Evolutionary conservation across 1,140 invertebrate genomes (phyloP), one percentile per base, ranked within the genome.

Genomic region (Drosophila mojavensis): DNA sequence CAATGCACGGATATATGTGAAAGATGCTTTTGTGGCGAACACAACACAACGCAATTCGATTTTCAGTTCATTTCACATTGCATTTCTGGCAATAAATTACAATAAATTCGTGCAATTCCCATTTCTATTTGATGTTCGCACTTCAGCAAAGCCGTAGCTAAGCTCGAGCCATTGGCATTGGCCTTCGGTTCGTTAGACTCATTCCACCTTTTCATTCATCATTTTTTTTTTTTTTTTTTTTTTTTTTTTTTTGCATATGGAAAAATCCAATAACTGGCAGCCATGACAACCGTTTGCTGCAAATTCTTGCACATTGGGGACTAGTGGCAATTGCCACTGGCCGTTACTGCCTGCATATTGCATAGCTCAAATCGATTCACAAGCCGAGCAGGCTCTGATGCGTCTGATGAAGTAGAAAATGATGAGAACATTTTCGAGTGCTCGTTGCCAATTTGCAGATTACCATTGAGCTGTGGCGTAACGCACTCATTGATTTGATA

Each of bases 31-130:
- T 53, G 56, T 39, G 48, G 48, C 26, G 28, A 28, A 3, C 15
- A 50, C 30, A 17, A 17, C 20, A 2, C 20, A 24, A 24, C 20
- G 3, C 20, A 24, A 62, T 68, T 61, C 36, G 36, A 54, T 50
- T 53, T 28, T 41, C 50, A 50, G 39, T 67, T 60, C 33, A 63
- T 69, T 69, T 61, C 36, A 50, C 48, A 58, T 26, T 41, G 45
- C 26, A 45, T 59, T 58, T 47, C 59, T 58, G 66, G 53, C 47
- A 70, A 70, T 70, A 70, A 75, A 75, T 70, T 63, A 70, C 60
- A 80, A 77, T 73, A 77, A 81, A 81, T 66, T 70, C 69, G 75
- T 66, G 61, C 70, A 62, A 50, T 78, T 54, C 53, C 39, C 67
- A 79, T 54, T 80, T 76, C 59, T 64, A 54, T 68, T 80, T 59